Evolutionary conservation across 2,113 vertebrate species (phyloP).

Genomic region (Halichoerus grypus): DNA sequence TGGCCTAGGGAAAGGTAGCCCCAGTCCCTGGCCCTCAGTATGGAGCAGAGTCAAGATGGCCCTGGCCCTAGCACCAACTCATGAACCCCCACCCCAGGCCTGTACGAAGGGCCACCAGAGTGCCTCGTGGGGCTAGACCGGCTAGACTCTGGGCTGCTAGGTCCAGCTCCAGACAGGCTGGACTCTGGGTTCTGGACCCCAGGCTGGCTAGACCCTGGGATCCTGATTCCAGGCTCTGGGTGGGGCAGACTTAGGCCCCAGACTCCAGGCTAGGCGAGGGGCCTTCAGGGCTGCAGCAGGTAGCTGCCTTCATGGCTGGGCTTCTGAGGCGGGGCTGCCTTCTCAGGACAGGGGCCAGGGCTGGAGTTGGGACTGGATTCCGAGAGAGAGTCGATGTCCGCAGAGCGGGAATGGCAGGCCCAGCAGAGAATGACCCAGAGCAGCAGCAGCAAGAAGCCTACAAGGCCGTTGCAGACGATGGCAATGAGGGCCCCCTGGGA

Average conservation of each 20-base stretch:
- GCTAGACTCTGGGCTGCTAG: conserved; percentile 54
- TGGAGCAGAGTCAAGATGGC: conserved; percentile 70
- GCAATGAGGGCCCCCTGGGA: conserved; percentile 89
- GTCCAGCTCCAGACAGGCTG: conserved; percentile 57
- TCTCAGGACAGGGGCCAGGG: conserved; percentile 86
- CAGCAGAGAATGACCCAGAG: conserved; percentile 91
- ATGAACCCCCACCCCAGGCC: conserved; percentile 62
- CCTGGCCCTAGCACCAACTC: conserved; percentile 80
- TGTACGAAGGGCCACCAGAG: conserved; percentile 15
- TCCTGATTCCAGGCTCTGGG: conserved; percentile 61
- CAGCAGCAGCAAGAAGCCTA: conserved; percentile 87
- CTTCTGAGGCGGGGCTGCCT: conserved; percentile 84
- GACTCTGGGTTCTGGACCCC: conserved; percentile 60
- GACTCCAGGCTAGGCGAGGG: conserved; percentile 50
- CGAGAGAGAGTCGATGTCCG: conserved; percentile 74
- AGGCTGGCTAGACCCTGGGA: conserved; percentile 51
- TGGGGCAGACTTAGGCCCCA: conserved; percentile 60
- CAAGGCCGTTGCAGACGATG: conserved; percentile 89
- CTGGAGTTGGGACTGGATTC: conserved; percentile 83
- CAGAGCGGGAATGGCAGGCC: conserved; percentile 89
- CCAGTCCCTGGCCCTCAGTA: conserved; percentile 55
- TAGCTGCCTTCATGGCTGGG: conserved; percentile 89
- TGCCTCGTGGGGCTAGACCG: conserved; percentile 30
- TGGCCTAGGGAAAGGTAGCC: conserved; percentile 37
- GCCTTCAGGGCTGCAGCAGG: conserved; percentile 88